Evolutionary conservation across 2,797 vertebrate genomes (phyloP), one percentile per base, ranked within the genome.

Genomic region (Sebastes oblongus): DNA sequence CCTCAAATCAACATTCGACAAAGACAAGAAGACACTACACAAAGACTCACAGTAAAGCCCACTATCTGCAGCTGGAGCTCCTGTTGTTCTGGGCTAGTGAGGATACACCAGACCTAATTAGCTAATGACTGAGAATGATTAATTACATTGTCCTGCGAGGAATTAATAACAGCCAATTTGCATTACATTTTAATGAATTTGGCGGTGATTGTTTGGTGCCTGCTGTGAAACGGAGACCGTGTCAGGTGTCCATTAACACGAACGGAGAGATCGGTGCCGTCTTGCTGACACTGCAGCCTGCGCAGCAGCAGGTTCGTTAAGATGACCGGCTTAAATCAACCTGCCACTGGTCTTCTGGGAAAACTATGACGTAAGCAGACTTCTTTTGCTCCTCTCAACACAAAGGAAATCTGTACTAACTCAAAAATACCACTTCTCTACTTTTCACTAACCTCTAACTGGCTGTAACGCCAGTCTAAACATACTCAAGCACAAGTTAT

Each of bases 151-250:
- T 91, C 87, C 79, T 65, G 77, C 50, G 74, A 78, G 75, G 84
- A 83, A 90, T 92, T 89, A 92, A 93, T 91, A 88, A 89, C 82
- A 76, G 72, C 74, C 78, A 72, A 89, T 94, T 92, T 89, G 80
- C 79, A 86, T 86, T 75, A 80, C 72, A 86, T 69, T 87, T 77
- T 78, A 89, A 88, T 91, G 79, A 88, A 82, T 82, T 55, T 77
- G 85, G 77, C 75, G 77, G 86, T 69, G 52, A 78, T 29, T 84
- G 83, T 85, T 80, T 87, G 82, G 85, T 72, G 77, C 62, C 70
- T 9, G 46, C 58, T 59, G 83, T 75, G 86, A 84, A 76, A 73
- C 30, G 25, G 70, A 78, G 54, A 71, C 67, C 56, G 62, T 68
- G 74, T 86, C 81, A 85, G 90, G 78, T 80, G 75, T 81, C 77